Conservation (phyloP, 2,797 vertebrate species). For the Pelodytes ibericus region DNA sequence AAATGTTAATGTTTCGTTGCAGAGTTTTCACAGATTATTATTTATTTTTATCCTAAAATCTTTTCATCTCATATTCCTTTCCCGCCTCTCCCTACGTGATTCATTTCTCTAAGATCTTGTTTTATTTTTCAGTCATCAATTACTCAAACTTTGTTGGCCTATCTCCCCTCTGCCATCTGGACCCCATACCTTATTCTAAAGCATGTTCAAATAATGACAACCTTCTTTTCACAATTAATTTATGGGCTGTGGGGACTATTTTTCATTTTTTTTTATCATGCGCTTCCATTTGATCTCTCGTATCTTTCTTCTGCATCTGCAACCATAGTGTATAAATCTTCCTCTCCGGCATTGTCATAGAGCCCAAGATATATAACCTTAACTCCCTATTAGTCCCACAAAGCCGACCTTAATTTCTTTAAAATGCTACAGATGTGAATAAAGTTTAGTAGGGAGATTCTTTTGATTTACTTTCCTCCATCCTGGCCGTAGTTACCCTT, state of each 20-base stretch:
- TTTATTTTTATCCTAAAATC: conserved; percentile 57
- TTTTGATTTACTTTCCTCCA: conserved; percentile 80
- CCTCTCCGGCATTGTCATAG: conserved; percentile 79
- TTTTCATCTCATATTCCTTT: conserved; percentile 77
- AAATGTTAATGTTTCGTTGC: conserved; percentile 61
- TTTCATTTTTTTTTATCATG: conserved; percentile 89
- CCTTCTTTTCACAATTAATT: conserved; percentile 90
- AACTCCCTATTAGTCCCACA: conserved; percentile 82
- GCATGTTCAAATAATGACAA: conserved; percentile 89
- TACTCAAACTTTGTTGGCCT: conserved; percentile 87
- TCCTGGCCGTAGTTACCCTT: conserved; percentile 66
- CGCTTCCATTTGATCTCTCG: conserved; percentile 88
- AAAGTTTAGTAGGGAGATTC: conserved; percentile 80
- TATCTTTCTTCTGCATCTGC: conserved; percentile 86
- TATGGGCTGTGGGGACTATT: conserved; percentile 83
- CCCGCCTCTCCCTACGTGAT: conserved; percentile 79
- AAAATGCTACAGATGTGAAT: conserved; percentile 84
- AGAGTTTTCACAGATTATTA: conserved; percentile 55
- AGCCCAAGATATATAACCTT: conserved; percentile 82
- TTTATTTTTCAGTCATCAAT: conserved; percentile 95
- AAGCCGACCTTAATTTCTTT: conserved; percentile 86
- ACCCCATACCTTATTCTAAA: conserved; percentile 89
- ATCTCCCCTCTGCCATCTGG: conserved; percentile 89
- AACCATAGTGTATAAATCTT: conserved; percentile 89
- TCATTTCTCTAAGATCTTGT: conserved; percentile 78